Evolutionary conservation across 2,797 vertebrate genomes (phyloP).

Genomic region (Pantherophis alleghaniensis): DNA sequence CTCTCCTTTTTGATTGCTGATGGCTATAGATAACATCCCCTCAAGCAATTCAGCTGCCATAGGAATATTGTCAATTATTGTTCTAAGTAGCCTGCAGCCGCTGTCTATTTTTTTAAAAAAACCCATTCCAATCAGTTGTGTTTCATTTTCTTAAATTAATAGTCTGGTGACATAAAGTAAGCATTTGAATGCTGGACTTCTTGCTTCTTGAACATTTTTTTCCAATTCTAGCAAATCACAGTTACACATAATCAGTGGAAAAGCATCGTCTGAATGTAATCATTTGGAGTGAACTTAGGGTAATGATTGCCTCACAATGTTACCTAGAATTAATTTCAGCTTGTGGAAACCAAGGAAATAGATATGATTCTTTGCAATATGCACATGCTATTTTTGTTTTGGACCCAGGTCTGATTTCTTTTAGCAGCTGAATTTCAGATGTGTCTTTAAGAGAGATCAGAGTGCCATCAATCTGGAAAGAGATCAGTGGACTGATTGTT

Average conservation of each 20-base stretch:
- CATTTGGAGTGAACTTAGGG: neutral
- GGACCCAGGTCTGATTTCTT: neutral
- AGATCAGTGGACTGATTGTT: neutral
- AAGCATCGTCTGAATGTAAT: neutral
- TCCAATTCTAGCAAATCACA: neutral
- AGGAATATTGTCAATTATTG: conserved; percentile 12
- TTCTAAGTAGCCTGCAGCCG: neutral
- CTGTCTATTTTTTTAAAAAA: neutral
- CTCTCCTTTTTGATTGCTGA: neutral
- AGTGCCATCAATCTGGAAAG: neutral
- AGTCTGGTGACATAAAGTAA: neutral
- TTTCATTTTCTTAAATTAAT: neutral
- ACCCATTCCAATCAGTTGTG: neutral
- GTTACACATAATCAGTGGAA: accelerated
- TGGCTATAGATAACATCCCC: conserved; percentile 9
- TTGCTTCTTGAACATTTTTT: accelerated
- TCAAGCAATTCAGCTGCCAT: neutral
- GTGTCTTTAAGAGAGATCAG: neutral
- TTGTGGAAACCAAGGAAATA: neutral
- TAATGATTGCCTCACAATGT: neutral
- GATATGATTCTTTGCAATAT: neutral
- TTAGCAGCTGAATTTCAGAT: neutral
- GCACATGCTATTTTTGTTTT: neutral
- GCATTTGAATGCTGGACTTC: neutral
- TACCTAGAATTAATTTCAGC: neutral